Conservation (phyloP, 2,797 vertebrate species). For the Platalea minor region DNA sequence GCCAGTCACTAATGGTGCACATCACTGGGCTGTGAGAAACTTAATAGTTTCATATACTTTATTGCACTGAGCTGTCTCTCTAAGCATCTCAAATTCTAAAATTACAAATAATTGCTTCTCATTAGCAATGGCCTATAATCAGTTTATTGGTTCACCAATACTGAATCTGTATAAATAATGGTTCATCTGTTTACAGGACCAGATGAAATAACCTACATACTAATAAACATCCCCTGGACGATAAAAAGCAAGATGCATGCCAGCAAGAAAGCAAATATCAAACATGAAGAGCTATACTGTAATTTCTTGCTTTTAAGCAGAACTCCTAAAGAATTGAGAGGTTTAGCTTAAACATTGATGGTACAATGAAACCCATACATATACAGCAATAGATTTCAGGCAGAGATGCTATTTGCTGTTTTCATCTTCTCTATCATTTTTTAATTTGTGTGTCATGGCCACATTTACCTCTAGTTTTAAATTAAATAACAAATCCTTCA, state of each 20-base stretch:
- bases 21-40: not conserved
- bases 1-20: not conserved
- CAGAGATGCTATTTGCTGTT: not conserved
- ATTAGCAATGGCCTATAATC: conserved; percentile 58
- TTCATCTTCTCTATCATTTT: not conserved
- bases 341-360: not conserved
- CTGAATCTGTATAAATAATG: conserved; percentile 35
- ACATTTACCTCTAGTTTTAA: not conserved
- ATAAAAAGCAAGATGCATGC: not conserved
- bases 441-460: not conserved
- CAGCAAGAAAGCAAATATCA: not conserved
- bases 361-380: not conserved
- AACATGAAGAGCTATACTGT: not conserved
- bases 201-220: not conserved
- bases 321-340: not conserved
- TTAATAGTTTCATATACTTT: conserved; percentile 16
- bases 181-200: conserved; percentile 12
- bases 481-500: not conserved
- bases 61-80: not conserved
- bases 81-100: conserved; percentile 39
- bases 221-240: not conserved
- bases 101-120: conserved; percentile 54
- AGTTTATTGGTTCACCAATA: conserved; percentile 54
- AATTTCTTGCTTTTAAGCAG: not conserved
- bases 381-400: not conserved